These are phyloP conservation scores for Hyperoodon ampullatus DNA, from an alignment of 2,113 vertebrate genomes.

Conservation along the genomic window DNA sequence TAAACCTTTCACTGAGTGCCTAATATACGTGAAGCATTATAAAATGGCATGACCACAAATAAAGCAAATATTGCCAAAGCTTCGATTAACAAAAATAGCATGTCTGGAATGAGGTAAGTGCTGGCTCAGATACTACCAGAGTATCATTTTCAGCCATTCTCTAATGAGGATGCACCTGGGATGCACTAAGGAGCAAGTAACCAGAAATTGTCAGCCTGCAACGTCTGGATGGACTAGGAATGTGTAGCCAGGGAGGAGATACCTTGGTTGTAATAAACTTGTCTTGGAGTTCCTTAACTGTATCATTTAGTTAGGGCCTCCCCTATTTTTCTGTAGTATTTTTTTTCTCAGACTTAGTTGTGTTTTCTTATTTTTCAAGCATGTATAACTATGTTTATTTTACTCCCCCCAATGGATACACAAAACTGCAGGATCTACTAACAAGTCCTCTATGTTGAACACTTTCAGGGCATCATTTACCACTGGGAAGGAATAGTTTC, in stretches of 20 bases:
- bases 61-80: fast-evolving
- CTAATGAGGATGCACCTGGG: too few relatives aligned
- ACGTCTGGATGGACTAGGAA: fast-evolving
- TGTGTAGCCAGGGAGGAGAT: background rate
- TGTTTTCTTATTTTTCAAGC: background rate
- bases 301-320: background rate
- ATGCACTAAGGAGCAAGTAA: too few relatives aligned
- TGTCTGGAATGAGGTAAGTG: background rate
- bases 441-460: background rate
- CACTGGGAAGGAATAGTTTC: background rate
- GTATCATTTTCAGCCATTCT: background rate
- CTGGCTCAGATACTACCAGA: fast-evolving
- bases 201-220: background rate
- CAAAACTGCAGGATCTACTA: too few relatives aligned
- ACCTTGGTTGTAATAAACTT: background rate
- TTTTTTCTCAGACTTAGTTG: background rate
- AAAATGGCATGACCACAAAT: too few relatives aligned
- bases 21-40: fast-evolving
- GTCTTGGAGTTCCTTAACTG: background rate
- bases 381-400: background rate
- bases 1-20: background rate
- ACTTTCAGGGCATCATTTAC: background rate
- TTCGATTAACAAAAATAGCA: background rate
- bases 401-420: fast-evolving
- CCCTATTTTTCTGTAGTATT: background rate